Evolutionary conservation across 2,113 vertebrate genomes (phyloP).

Genomic region (Trichomycterus rosablanca): DNA sequence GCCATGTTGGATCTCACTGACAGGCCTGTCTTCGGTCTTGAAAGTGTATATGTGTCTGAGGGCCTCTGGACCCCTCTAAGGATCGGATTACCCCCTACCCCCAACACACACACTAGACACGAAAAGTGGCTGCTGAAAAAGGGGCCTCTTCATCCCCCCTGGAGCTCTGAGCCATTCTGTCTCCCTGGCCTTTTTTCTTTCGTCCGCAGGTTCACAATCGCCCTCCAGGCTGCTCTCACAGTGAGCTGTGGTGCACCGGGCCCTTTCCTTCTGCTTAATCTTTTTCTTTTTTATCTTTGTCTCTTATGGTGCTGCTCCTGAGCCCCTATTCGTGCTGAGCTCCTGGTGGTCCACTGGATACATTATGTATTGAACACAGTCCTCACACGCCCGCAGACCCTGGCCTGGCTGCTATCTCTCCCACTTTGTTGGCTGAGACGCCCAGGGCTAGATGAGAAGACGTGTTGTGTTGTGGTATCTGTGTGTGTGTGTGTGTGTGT

Average conservation of each 20-base stretch:
- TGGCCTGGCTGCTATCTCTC: slow-evolving; percentile 18
- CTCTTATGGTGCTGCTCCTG: slow-evolving; percentile 9
- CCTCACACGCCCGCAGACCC: slow-evolving; percentile 17
- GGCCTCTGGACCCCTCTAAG: slow-evolving; percentile 60
- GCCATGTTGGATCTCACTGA: slow-evolving; percentile 68
- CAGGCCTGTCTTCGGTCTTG: slow-evolving; percentile 58
- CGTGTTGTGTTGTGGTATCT: background rate
- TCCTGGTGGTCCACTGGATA: slow-evolving; percentile 43
- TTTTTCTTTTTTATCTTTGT: slow-evolving; percentile 1
- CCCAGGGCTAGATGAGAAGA: slow-evolving; percentile 35
- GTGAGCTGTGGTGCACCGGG: slow-evolving; percentile 24
- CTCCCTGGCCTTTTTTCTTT: slow-evolving; percentile 24
- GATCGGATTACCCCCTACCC: slow-evolving; percentile 64
- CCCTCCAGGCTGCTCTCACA: slow-evolving; percentile 27
- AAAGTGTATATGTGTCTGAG: slow-evolving; percentile 51
- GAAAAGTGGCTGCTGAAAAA: slow-evolving; percentile 24
- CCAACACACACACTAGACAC: slow-evolving; percentile 48
- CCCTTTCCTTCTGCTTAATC: background rate
- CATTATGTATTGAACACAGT: slow-evolving; percentile 41
- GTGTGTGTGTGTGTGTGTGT: slow-evolving; percentile 14
- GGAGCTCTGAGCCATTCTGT: slow-evolving; percentile 28
- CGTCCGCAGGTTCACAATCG: slow-evolving; percentile 35
- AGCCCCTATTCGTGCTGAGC: slow-evolving; percentile 34
- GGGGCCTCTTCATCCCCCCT: slow-evolving; percentile 31
- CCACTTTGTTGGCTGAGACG: slow-evolving; percentile 29